Base-by-base conservation (phyloP, 1,140 invertebrate genomes). In the Atta colombica region DNA sequence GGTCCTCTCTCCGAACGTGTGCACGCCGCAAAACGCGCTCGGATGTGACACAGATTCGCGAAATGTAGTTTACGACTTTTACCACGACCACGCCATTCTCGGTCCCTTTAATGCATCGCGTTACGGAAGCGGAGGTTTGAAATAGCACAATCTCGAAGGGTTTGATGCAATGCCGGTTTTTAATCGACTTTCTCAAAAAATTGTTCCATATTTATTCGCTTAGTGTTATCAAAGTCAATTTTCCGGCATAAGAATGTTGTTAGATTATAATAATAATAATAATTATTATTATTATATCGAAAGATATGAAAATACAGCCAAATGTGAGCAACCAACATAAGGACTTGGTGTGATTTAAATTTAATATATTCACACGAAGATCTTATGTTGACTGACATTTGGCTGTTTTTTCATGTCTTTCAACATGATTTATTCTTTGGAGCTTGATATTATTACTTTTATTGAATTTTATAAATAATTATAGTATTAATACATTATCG, bases 51-150 rank as follows among this genome's bases (percentile, higher is more conserved):
- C 82, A 80, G 81, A 88, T 89, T 72, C 87, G 81, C 69, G 86
- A 84, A 61, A 77, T 66, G 81, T 78, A 86, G 77, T 85, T 86
- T 86, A 78, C 75, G 84, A 89, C 89, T 90, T 90, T 90, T 77
- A 87, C 88, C 88, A 45, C 74, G 28, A 53, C 63, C 28, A 21
- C 35, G 39, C 28, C 28, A 10, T 63, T 69, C 68, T 35, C 21
- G 21, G 28, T 66, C 12, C 49, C 49, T 80, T 74, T 60, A 45
- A 49, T 3, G 51, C 49, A n/a, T 5, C 35, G 53, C 35, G 39
- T 21, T 69, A 53, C 28, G 25, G 18, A 74, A 61, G 69, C 49
- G 77, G 21, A 31, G 49, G 21, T 61, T 60, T 60, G 5, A 28
- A 28, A 35, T 18, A 16, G 18, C 18, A 31, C 25, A n/a, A 7